phyloP scores from a whole-genome alignment of 2,797 vertebrate species.

The Sebastes kiyomatsui region DNA sequence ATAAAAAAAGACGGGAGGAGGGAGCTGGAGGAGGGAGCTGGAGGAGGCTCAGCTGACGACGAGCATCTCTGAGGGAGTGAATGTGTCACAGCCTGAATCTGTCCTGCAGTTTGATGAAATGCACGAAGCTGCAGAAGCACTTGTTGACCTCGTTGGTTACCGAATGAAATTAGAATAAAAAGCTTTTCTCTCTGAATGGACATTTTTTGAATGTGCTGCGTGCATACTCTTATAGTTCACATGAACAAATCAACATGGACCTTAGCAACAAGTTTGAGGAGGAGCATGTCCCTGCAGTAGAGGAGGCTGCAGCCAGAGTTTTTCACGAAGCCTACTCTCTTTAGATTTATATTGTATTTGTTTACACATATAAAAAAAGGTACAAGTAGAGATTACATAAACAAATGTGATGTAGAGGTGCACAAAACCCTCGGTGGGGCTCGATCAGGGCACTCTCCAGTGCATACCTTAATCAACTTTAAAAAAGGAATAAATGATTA shows the following conservation, averaged over 20 bases:
- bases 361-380: no score
- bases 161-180: not conserved
- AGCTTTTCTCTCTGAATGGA: no score
- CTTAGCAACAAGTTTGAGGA: not conserved
- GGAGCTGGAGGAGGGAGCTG: not conserved
- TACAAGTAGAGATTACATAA: no score
- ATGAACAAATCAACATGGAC: not conserved
- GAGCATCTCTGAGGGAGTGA: not conserved
- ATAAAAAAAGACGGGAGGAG: conserved; percentile 18
- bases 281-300: no score
- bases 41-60: conserved; percentile 38
- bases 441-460: no score
- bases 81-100: not conserved
- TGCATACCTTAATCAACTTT: no score
- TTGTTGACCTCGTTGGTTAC: not conserved
- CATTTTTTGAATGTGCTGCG: not conserved
- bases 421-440: no score
- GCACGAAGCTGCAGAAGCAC: not conserved
- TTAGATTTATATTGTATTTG: no score
- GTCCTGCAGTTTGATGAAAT: not conserved
- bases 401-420: no score
- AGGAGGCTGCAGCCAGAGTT: no score
- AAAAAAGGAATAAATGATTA: no score
- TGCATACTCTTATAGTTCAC: not conserved
- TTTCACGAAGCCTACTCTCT: no score